Percentiles rank a stretch among this genome's conserved stretches.
Conservation (phyloP, 2,797 vertebrate species). For the Vultur gryphus region DNA sequence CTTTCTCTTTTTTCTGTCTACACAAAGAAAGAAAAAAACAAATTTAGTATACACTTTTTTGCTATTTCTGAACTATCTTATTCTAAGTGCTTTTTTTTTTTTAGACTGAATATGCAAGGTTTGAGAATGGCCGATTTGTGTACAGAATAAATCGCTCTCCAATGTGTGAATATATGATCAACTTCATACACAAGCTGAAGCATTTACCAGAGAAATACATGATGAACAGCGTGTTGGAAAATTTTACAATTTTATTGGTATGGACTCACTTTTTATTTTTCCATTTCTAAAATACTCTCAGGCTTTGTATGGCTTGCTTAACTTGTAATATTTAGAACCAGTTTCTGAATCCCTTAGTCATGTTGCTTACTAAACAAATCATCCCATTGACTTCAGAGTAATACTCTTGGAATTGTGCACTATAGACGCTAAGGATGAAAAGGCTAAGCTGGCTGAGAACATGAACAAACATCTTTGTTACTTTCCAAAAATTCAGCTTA, state of each 20-base stretch:
- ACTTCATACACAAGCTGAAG: constrained; percentile 99
- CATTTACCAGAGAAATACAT: constrained; percentile 99
- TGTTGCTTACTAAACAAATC: background rate
- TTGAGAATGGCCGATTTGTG: constrained; percentile 96
- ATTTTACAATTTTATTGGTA: constrained; percentile 99
- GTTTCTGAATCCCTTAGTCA: background rate
- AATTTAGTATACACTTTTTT: background rate
- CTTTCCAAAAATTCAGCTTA: background rate
- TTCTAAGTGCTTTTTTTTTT: background rate
- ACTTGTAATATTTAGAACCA: background rate
- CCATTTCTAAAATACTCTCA: background rate
- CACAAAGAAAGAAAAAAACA: background rate
- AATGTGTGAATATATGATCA: constrained; percentile 99
- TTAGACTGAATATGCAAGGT: constrained; percentile 96
- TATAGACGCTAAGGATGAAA: background rate
- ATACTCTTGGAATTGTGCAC: background rate
- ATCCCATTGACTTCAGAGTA: background rate
- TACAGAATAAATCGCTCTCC: constrained; percentile 98
- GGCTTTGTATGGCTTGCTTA: background rate
- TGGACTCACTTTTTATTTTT: constrained; percentile 10
- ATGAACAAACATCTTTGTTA: background rate
- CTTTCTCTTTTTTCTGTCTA: background rate
- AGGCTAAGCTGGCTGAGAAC: background rate
- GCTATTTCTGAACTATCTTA: background rate
- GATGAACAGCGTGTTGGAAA: constrained; percentile 99